Evolutionary conservation across 2,113 vertebrate genomes (phyloP).

Genomic region (Eonycteris spelaea): DNA sequence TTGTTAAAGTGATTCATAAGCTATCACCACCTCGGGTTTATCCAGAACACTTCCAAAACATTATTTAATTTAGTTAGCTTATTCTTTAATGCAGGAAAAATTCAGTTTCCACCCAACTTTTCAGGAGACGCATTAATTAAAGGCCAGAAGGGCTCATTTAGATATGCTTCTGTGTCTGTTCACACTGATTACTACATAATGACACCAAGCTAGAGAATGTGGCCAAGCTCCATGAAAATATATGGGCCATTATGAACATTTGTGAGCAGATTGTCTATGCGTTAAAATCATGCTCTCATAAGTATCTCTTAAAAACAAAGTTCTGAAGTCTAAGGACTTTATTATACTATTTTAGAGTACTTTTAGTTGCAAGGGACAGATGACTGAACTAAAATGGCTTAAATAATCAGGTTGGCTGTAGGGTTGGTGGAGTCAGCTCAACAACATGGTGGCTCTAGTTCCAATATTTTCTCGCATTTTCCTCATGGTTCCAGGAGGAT

Average conservation of each 20-base stretch:
- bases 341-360: slow-evolving; percentile 1
- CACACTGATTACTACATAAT: background rate
- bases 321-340: background rate
- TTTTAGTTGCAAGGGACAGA: background rate
- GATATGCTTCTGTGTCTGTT: background rate
- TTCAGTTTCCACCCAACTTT: slow-evolving; percentile 8
- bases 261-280: background rate
- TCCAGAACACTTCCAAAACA: background rate
- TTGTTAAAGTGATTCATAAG: slow-evolving; percentile 25
- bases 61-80: background rate
- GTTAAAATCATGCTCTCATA: background rate
- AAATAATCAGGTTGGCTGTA: background rate
- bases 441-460: background rate
- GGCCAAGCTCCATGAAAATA: slow-evolving; percentile 17
- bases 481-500: background rate
- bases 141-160: slow-evolving; percentile 21
- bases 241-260: background rate
- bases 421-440: background rate
- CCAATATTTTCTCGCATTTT: background rate
- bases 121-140: slow-evolving; percentile 47
- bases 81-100: slow-evolving; percentile 17
- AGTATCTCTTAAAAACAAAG: background rate
- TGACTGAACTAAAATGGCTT: background rate
- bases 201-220: background rate
- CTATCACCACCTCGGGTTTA: background rate